phyloP scores from a whole-genome alignment of 35 echinoderm and acorn worm species.

The Strongylocentrotus purpuratus region DNA sequence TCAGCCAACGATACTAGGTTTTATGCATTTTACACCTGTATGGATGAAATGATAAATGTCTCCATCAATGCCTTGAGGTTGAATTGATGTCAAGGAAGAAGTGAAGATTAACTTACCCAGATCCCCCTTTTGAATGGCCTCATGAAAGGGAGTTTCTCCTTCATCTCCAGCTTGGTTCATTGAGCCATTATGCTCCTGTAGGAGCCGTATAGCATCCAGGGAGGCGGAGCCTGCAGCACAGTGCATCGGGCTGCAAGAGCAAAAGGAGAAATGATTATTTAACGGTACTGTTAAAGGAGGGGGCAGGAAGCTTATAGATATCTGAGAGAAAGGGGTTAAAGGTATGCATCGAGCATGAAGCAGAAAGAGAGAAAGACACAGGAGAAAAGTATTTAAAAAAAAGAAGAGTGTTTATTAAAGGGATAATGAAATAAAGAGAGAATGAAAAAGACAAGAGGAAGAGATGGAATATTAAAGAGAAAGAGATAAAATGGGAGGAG shows the following conservation, averaged over 20 bases:
- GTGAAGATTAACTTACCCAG: constrained; percentile 31
- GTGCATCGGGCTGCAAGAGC: constrained; percentile 48
- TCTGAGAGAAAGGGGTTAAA: background rate
- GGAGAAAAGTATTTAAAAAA: too few relatives aligned
- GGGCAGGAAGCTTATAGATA: background rate
- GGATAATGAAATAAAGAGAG: background rate
- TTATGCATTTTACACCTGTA: too few relatives aligned
- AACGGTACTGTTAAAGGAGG: background rate
- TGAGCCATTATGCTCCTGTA: constrained; percentile 50
- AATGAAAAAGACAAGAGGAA: background rate
- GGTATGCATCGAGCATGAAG: background rate
- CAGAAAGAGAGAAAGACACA: background rate
- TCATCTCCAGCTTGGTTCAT: background rate
- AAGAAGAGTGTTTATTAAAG: background rate
- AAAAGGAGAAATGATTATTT: background rate
- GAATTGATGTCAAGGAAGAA: too few relatives aligned
- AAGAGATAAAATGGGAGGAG: too few relatives aligned
- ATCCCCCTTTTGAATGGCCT: constrained; percentile 43
- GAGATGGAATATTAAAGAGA: too few relatives aligned
- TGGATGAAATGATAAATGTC: too few relatives aligned
- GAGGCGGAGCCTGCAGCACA: constrained; percentile 65
- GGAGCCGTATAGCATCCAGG: constrained; percentile 54
- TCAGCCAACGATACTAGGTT: too few relatives aligned
- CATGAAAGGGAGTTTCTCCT: constrained; percentile 60
- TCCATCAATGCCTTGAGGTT: too few relatives aligned